A percentile compares a stretch with the other conserved stretches of the same genome.
These are phyloP conservation scores for Leptura quadrifasciata DNA, from an alignment of 2,888 invertebrate genomes.

Conservation along the genomic window DNA sequence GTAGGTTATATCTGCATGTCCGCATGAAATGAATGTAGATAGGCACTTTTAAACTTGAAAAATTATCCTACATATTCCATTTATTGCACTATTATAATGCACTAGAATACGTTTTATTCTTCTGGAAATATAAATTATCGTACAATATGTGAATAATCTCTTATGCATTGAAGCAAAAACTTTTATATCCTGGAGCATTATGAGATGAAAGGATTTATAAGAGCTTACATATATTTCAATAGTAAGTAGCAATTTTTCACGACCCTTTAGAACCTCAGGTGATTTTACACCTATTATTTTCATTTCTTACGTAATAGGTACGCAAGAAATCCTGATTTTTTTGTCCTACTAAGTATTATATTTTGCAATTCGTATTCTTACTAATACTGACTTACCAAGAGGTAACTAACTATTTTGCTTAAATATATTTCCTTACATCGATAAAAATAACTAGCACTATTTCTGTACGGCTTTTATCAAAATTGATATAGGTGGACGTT, in stretches of 20 bases:
- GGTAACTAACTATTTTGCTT: not conserved
- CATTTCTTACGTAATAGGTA: conserved; percentile 19
- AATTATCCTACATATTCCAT: not conserved
- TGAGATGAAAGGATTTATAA: not conserved
- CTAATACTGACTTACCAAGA: not conserved
- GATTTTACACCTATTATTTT: conserved; percentile 34
- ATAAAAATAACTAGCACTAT: not conserved
- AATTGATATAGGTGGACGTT: no score
- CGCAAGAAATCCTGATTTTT: not conserved
- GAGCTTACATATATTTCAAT: conserved; percentile 22
- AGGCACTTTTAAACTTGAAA: no score
- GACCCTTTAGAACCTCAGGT: conserved; percentile 4
- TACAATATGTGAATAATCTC: not conserved
- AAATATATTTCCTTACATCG: not conserved
- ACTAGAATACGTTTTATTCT: not conserved
- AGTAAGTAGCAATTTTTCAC: not conserved
- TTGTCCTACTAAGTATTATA: not conserved
- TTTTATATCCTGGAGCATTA: conserved; percentile 4
- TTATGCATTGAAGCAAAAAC: not conserved
- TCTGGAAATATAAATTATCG: not conserved
- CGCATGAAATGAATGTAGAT: no score
- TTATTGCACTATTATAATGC: not conserved
- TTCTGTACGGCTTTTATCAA: no score
- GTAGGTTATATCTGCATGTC: no score
- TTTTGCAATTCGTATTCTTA: not conserved